Conservation (phyloP, 1,140 invertebrate species). For the Macrostomum lignano region DNA sequence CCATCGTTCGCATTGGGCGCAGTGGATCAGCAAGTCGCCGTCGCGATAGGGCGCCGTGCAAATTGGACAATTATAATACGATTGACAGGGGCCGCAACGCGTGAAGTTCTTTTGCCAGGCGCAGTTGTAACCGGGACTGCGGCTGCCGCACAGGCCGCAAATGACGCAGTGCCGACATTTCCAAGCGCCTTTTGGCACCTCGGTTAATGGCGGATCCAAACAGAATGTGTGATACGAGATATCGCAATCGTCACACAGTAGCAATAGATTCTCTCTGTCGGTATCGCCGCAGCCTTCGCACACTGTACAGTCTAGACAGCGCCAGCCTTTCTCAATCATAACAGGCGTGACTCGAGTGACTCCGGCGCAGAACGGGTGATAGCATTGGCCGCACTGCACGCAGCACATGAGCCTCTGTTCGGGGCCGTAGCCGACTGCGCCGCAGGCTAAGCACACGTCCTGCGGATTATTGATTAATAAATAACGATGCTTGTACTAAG, state of each 20-base stretch:
- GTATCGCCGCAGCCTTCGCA: conserved; percentile 90
- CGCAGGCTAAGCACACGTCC: conserved; percentile 90
- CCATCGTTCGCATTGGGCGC: conserved; percentile 65
- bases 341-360: conserved; percentile 37
- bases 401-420: conserved; percentile 76
- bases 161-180: conserved; percentile 62
- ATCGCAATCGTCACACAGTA: conserved; percentile 96
- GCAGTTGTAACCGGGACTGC: conserved; percentile 46
- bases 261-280: conserved; percentile 63
- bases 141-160: conserved; percentile 61
- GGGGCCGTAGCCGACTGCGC: conserved; percentile 71
- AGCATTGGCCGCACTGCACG: conserved; percentile 90
- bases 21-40: conserved; percentile 76
- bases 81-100: conserved; percentile 66
- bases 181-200: conserved; percentile 52
- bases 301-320: conserved; percentile 89
- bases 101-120: conserved; percentile 56
- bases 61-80: conserved; percentile 48
- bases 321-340: conserved; percentile 76
- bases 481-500: no score
- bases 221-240: conserved; percentile 97
- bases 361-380: conserved; percentile 85
- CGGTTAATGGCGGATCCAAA: conserved; percentile 63
- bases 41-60: conserved; percentile 55
- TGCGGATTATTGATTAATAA: no score